A percentile compares a stretch with the other conserved stretches of the same genome.
Conservation (phyloP, 1,140 invertebrate species). For the Heliothis virescens region DNA sequence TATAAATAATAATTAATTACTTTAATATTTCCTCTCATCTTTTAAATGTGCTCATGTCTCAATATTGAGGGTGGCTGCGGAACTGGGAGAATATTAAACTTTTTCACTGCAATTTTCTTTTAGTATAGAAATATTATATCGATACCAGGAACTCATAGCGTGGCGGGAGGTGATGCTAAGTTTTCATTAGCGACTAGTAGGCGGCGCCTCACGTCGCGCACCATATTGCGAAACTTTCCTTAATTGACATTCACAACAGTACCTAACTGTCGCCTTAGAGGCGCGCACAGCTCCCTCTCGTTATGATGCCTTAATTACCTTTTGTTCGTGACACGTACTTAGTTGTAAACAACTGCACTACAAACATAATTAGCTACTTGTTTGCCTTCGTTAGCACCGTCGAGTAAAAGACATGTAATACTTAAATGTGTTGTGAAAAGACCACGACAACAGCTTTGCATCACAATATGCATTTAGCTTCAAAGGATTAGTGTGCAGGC, state of each 20-base stretch:
- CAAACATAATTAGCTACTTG: conserved; percentile 36
- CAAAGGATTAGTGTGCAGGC: background rate
- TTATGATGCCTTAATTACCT: conserved; percentile 51
- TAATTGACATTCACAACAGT: conserved; percentile 58
- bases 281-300: conserved; percentile 14
- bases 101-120: background rate
- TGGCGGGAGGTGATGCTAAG: conserved; percentile 25
- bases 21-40: conserved; percentile 17
- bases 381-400: conserved; percentile 27
- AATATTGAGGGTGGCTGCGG: background rate
- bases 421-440: conserved; percentile 3
- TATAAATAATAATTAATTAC: conserved; percentile 32
- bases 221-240: conserved; percentile 56
- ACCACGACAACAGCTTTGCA: background rate
- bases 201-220: conserved; percentile 28
- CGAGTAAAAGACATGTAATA: conserved; percentile 7
- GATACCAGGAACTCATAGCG: conserved; percentile 35
- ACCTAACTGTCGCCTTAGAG: conserved; percentile 41
- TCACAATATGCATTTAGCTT: background rate
- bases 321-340: conserved; percentile 43
- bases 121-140: conserved; percentile 2
- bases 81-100: background rate
- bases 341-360: conserved; percentile 41
- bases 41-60: background rate
- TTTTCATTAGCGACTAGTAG: conserved; percentile 52